Evolutionary conservation across 2,113 vertebrate species (phyloP), one percentile per base, ranked within the genome.

Genomic region (Phalacrocorax pelagicus): DNA sequence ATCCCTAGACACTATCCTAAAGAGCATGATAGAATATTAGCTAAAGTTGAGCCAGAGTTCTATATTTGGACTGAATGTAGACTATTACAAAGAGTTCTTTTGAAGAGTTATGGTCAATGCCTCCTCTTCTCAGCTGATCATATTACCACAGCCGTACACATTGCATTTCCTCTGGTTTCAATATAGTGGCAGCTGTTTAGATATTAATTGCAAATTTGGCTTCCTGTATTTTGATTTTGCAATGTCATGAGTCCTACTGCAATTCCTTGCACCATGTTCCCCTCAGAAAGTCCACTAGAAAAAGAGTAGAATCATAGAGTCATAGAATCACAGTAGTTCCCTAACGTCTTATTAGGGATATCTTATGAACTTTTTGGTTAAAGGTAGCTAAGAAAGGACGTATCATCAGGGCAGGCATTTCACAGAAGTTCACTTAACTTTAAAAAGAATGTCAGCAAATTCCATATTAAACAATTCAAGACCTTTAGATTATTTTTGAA

Each of bases 21-120:
- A 86, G 24, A 88, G 21, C n/a, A 47, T 59, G 55, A 46, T 15
- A 86, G 67, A 81, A 59, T 38, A 72, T 72, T 55, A 63, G 44
- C 59, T 86, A 47, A 83, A 90, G 58, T 21, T 88, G 75, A 94
- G 69, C 47, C 44, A 46, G 54, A 82, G 32, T 83, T 95, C 96
- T 94, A 47, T 93, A 91, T 88, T 91, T 86, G 69, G 29, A 86
- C 38, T 92, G 83, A 96, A 88, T 79, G 75, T 49, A 74, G 55
- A 61, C 62, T 70, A 32, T 22, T 88, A 96, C 92, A 97, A 95
- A 96, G 92, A 92, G 57, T 57, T 93, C 86, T 81, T 97, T 95
- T 71, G 55, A 84, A 93, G 42, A 44, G 16, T 92, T 82, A 59
- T 14, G 14, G 55, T 86, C 82, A 93, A 63, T 86, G 90, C 63